These are phyloP conservation scores for Leptarthrus brevirostris DNA, from an alignment of 2,888 invertebrate species.

Conservation along the genomic window DNA sequence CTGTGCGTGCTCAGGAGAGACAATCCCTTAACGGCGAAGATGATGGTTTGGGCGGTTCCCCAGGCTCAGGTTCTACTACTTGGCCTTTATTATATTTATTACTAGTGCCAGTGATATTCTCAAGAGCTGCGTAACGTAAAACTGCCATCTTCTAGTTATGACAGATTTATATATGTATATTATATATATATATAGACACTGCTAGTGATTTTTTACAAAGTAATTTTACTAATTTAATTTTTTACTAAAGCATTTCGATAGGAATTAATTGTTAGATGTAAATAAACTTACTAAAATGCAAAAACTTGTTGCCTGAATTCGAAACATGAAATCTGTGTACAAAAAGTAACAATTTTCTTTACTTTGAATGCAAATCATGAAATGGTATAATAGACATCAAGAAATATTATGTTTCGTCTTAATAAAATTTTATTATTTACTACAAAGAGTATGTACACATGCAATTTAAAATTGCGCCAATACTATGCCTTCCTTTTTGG, in stretches of 20 bases:
- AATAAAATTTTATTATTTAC: neutral
- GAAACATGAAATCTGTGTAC: no score
- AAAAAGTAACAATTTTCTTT: no score
- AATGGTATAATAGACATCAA: no score
- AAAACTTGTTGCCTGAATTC: no score
- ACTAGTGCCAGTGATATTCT: neutral
- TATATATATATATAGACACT: no score
- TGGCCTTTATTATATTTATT: neutral
- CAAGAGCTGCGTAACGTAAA: neutral
- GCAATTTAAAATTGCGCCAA: neutral
- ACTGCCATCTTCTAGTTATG: constrained; percentile 16
- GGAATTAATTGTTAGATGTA: constrained; percentile 6
- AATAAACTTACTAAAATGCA: constrained; percentile 19
- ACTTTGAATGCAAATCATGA: no score
- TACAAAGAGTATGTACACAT: neutral
- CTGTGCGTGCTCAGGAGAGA: constrained; percentile 63
- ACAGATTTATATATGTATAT: no score
- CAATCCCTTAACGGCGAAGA: constrained; percentile 52
- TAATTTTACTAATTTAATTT: constrained; percentile 29
- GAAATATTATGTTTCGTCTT: no score
- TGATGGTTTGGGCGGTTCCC: constrained; percentile 42
- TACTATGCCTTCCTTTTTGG: constrained; percentile 61
- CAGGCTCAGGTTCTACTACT: neutral
- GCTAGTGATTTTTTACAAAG: constrained; percentile 15
- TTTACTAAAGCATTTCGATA: neutral